phyloP scores from a whole-genome alignment of 64 coral and sea anemone species.

The Montipora capricornis region DNA sequence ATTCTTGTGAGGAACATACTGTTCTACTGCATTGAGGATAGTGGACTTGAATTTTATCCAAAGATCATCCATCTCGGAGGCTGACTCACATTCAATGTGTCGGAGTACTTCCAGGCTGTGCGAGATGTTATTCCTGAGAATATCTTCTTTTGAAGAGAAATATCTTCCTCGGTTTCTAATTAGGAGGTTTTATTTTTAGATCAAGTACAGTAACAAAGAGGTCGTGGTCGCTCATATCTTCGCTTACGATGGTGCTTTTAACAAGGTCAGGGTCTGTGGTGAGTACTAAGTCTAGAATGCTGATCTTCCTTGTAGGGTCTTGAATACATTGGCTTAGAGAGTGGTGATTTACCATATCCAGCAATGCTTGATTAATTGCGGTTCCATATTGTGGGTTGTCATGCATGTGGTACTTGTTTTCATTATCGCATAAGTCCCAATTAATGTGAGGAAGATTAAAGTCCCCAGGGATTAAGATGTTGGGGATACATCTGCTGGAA shows the following conservation, averaged over 20 bases:
- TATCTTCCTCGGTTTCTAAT: constrained; percentile 34
- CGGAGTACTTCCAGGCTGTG: not conserved
- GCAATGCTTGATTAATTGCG: constrained; percentile 45
- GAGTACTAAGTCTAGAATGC: constrained; percentile 45
- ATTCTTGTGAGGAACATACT: constrained; percentile 3
- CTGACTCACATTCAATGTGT: not conserved
- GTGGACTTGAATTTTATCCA: constrained; percentile 13
- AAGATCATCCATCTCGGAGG: not conserved
- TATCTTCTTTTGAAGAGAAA: constrained; percentile 52
- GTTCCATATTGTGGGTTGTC: constrained; percentile 65
- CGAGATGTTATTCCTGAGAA: not conserved
- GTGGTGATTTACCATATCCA: constrained; percentile 46
- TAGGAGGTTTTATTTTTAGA: constrained; percentile 42
- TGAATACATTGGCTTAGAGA: constrained; percentile 43
- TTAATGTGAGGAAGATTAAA: constrained; percentile 73
- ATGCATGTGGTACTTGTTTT: constrained; percentile 50
- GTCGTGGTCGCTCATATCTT: constrained; percentile 68
- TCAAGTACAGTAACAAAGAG: constrained; percentile 38
- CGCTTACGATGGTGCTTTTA: not conserved
- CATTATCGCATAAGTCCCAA: constrained; percentile 72
- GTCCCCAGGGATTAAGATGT: constrained; percentile 65
- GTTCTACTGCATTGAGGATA: not conserved
- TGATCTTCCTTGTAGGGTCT: constrained; percentile 47
- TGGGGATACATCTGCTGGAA: constrained; percentile 46
- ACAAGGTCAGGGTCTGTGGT: constrained; percentile 30